phyloP scores from a whole-genome alignment of 2,797 vertebrate species.

The Syncerus caffer region DNA sequence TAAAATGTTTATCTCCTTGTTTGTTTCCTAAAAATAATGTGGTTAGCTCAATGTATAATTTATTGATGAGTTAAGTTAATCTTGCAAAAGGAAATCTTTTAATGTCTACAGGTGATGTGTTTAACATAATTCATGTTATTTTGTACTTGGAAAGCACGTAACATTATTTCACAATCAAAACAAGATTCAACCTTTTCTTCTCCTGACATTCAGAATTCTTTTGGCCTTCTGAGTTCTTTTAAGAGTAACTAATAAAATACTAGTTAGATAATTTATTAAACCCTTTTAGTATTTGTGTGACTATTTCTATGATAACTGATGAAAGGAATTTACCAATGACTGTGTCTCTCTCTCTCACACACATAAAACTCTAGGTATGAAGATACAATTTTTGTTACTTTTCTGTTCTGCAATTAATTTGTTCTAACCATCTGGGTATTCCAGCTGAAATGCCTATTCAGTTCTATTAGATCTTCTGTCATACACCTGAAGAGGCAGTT shows the following conservation, averaged over 20 bases:
- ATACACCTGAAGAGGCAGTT: background rate
- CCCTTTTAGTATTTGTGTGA: background rate
- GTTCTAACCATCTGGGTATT: background rate
- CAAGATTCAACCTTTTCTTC: background rate
- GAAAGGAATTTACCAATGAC: background rate
- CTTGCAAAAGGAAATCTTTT: constrained; percentile 55
- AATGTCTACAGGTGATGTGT: constrained; percentile 60
- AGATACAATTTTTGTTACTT: background rate
- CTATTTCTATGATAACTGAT: constrained; percentile 44
- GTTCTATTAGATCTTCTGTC: background rate
- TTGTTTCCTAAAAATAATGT: constrained; percentile 77
- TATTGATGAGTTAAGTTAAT: constrained; percentile 77
- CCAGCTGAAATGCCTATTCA: background rate
- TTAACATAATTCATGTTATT: constrained; percentile 63
- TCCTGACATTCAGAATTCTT: constrained; percentile 5
- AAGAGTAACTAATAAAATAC: background rate
- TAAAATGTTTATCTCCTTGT: constrained; percentile 77
- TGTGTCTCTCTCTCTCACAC: background rate
- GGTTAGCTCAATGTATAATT: constrained; percentile 73
- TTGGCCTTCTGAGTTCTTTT: background rate
- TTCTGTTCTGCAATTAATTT: background rate
- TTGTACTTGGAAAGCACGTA: constrained; percentile 27
- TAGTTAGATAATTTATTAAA: background rate
- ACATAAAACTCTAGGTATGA: background rate
- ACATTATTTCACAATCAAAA: constrained; percentile 53